These are phyloP conservation scores for Gibbula magus DNA, from an alignment of 2,888 invertebrate species.

Conservation along the genomic window DNA sequence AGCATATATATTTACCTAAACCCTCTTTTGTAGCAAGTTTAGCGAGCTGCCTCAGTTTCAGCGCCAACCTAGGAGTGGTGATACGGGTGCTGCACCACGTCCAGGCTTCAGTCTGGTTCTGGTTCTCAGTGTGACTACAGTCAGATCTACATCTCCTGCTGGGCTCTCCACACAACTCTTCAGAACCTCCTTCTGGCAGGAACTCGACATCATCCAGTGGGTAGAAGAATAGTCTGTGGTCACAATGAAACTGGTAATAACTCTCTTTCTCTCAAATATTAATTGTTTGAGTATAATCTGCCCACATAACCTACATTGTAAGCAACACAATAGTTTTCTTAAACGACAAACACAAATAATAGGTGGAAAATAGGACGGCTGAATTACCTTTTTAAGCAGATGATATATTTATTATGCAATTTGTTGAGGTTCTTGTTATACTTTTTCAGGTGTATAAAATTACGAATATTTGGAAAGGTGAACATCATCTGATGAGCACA, in stretches of 20 bases:
- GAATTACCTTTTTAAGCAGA: too few relatives aligned
- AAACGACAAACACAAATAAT: too few relatives aligned
- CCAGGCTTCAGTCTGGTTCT: constrained; percentile 12
- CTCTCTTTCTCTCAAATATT: too few relatives aligned
- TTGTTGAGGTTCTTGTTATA: too few relatives aligned
- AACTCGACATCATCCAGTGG: background rate
- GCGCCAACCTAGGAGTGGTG: constrained; percentile 22
- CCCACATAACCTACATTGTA: too few relatives aligned
- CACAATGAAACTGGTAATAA: background rate
- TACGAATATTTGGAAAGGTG: too few relatives aligned
- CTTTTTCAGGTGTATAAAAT: too few relatives aligned
- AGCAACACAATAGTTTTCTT: too few relatives aligned
- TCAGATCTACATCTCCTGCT: background rate
- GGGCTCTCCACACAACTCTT: background rate
- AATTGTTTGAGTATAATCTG: too few relatives aligned
- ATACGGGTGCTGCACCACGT: constrained; percentile 11
- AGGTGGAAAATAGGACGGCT: too few relatives aligned
- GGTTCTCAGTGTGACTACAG: background rate
- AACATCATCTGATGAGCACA: too few relatives aligned
- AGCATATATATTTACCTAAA: constrained; percentile 17
- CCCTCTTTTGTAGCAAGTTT: background rate
- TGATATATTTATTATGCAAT: too few relatives aligned
- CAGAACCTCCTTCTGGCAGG: background rate
- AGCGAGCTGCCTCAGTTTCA: constrained; percentile 10
- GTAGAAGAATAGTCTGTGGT: constrained; percentile 6